Evolutionary conservation across 2,113 vertebrate genomes (phyloP).

Genomic region (Neoarius graeffei): DNA sequence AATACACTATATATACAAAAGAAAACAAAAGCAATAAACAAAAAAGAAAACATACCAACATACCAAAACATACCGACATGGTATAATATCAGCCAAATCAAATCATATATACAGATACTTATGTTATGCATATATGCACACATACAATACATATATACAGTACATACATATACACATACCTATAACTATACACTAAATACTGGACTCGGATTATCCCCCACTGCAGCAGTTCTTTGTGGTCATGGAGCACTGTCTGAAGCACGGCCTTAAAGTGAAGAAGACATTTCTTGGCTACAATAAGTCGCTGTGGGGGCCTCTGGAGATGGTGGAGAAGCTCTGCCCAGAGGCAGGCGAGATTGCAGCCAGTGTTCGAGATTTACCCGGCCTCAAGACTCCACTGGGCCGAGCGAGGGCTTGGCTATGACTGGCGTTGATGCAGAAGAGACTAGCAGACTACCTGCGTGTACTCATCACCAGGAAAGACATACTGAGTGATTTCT

Average conservation of each 20-base stretch:
- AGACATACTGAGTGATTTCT: conserved; percentile 96
- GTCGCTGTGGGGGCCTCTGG: conserved; percentile 97
- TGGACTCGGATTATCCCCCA: conserved; percentile 97
- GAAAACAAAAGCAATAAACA: too few relatives aligned
- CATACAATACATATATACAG: too few relatives aligned
- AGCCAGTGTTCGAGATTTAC: conserved; percentile 92
- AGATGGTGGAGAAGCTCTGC: conserved; percentile 95
- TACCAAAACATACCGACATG: too few relatives aligned
- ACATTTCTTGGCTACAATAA: conserved; percentile 97
- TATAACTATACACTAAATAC: too few relatives aligned
- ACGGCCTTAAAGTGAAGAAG: conserved; percentile 97
- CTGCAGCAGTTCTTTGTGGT: conserved; percentile 99
- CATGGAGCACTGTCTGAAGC: conserved; percentile 98
- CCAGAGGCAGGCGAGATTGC: conserved; percentile 96
- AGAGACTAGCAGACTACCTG: conserved; percentile 95
- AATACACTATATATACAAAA: too few relatives aligned
- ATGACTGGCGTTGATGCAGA: conserved; percentile 94
- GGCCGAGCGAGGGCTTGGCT: conserved; percentile 95
- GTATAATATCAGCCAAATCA: too few relatives aligned
- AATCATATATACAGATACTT: too few relatives aligned
- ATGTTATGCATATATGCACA: too few relatives aligned
- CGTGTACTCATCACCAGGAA: conserved; percentile 91
- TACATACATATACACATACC: too few relatives aligned
- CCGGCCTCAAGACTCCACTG: conserved; percentile 90
- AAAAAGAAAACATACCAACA: too few relatives aligned